These are phyloP conservation scores for Micrastur ruficollis DNA, from an alignment of 2,797 vertebrate species.

Conservation along the genomic window DNA sequence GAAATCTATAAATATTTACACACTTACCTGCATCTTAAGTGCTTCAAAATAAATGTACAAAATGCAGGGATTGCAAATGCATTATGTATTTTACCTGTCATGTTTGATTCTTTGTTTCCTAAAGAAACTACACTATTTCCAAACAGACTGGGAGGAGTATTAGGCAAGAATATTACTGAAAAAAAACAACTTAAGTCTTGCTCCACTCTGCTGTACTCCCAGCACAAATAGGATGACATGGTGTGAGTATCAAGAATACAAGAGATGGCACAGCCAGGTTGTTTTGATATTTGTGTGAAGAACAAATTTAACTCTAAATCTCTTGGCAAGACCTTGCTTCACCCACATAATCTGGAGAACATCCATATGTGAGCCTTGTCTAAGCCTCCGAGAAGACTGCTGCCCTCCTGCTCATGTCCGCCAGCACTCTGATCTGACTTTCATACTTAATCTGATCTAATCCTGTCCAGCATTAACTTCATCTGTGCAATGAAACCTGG, in stretches of 20 bases:
- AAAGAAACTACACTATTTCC: constrained; percentile 55
- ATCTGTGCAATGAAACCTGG: constrained; percentile 85
- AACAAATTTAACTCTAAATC: constrained; percentile 81
- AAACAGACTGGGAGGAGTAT: constrained; percentile 63
- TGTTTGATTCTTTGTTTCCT: constrained; percentile 54
- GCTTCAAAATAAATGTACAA: constrained; percentile 54
- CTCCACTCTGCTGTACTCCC: constrained; percentile 50
- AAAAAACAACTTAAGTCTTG: constrained; percentile 63
- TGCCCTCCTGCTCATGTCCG: constrained; percentile 74
- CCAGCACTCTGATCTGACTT: constrained; percentile 82
- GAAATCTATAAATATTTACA: constrained; percentile 66
- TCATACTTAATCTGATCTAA: constrained; percentile 86
- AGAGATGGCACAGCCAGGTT: constrained; percentile 69
- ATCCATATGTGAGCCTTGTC: constrained; percentile 74
- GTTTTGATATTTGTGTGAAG: constrained; percentile 79
- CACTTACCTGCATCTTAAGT: constrained; percentile 31
- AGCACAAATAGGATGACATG: constrained; percentile 77
- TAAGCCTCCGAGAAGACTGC: constrained; percentile 77
- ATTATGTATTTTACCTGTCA: constrained; percentile 59
- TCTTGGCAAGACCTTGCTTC: constrained; percentile 77
- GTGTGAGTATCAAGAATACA: constrained; percentile 73
- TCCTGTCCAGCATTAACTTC: constrained; percentile 83
- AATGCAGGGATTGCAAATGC: constrained; percentile 36
- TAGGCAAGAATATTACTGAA: constrained; percentile 68
- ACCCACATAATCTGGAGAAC: constrained; percentile 78